Evolutionary conservation across 2,797 vertebrate species (phyloP), one percentile per base, ranked within the genome.

Genomic region (Fringilla coelebs): DNA sequence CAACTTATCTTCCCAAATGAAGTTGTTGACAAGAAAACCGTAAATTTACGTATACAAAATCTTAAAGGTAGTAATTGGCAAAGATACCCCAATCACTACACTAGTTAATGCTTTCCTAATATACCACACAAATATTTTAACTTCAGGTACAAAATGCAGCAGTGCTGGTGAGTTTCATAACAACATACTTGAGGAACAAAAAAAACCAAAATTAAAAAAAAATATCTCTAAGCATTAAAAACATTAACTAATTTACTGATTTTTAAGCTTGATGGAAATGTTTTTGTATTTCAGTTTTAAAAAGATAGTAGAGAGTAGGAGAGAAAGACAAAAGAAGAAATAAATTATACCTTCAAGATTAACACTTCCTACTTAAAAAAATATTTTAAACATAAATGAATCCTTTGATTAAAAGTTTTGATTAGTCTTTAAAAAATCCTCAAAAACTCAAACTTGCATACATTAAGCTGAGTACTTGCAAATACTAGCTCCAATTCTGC

Each of bases 351-450:
- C 18, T 66, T 94, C 62, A 72, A 76, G 83, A 90, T 92, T 70
- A 95, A 90, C 73, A 78, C 79, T 81, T 91, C 73, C 76, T 92
- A 94, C 91, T 92, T 80, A 3, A 60, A 88, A 58, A 93, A 52
- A 61, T 54, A 94, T 93, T 91, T 80, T 78, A 51, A 91, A 90
- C 70, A 74, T 38, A 85, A 94, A 95, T 55, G 9, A 93, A 90
- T 85, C 25, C n/a, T 89, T 63, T 76, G 48, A 92, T 77, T 80
- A 80, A 57, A 95, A 80, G 49, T 79, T 94, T 52, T 43, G 9
- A 86, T 81, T 70, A 67, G 67, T 82, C 34, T 67, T 74, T 0
- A 21, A 45, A 36, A 82, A 75, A 25, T 11, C 0, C 0, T 1
- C 11, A 7, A 34, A 55, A 82, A 1, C 32, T 66, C n/a, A 43